Evolutionary conservation across 2,797 vertebrate species (phyloP).

Genomic region (Amblyraja radiata): DNA sequence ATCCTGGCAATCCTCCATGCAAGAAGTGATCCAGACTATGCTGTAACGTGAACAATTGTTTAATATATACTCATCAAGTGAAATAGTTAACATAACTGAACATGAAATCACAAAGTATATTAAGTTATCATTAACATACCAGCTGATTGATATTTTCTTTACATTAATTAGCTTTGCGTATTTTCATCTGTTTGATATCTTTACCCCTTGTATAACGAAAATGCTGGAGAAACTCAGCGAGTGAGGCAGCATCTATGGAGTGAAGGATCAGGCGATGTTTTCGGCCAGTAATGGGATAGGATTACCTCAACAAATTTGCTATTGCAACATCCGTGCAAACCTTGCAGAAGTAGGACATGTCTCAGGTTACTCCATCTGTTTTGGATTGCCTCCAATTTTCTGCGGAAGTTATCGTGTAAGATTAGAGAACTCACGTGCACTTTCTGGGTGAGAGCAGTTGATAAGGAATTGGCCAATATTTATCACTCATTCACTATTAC

Average conservation of each 20-base stretch:
- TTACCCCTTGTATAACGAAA: no score
- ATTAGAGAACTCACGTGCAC: not conserved
- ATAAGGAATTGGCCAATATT: not conserved
- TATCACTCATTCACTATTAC: no score
- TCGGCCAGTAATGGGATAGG: not conserved
- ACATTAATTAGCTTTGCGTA: not conserved
- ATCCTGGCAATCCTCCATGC: not conserved
- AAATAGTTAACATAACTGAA: not conserved
- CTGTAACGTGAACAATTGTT: not conserved
- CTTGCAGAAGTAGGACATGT: not conserved
- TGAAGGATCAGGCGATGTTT: no score
- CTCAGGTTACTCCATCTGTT: no score
- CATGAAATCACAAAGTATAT: not conserved
- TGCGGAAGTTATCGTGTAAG: not conserved
- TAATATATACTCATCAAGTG: not conserved
- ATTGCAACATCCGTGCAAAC: not conserved
- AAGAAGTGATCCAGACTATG: not conserved
- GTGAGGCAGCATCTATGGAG: no score
- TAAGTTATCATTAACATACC: not conserved
- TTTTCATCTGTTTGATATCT: no score
- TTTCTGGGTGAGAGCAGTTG: not conserved
- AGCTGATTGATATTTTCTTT: not conserved
- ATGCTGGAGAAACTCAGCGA: no score
- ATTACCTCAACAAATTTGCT: not conserved
- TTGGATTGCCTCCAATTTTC: not conserved